Evolutionary conservation across 1,140 invertebrate species (phyloP).

Genomic region (Drosophila persimilis): DNA sequence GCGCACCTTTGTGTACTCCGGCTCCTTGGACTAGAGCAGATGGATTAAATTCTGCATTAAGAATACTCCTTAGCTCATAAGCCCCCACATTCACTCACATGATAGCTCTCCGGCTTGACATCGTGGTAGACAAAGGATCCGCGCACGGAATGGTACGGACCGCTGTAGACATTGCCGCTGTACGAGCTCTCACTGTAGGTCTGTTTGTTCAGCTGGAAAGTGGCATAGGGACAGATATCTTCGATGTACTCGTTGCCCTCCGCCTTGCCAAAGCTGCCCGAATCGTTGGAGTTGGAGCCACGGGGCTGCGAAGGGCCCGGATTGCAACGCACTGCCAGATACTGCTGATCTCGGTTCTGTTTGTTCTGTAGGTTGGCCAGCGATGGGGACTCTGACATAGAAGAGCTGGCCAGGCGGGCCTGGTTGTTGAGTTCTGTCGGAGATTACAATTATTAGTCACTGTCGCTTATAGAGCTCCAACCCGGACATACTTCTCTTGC

Average conservation of each 20-base stretch:
- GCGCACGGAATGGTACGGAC: constrained; percentile 92
- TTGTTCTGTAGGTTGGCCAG: constrained; percentile 90
- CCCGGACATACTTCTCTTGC: constrained; percentile 86
- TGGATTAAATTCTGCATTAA: not conserved
- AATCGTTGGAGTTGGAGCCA: constrained; percentile 84
- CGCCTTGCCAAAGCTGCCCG: constrained; percentile 84
- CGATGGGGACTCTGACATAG: constrained; percentile 86
- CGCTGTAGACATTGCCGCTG: constrained; percentile 93
- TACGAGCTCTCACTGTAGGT: constrained; percentile 94
- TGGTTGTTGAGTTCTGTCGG: constrained; percentile 69
- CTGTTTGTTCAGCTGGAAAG: constrained; percentile 93
- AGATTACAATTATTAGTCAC: not conserved
- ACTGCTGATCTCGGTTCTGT: constrained; percentile 89
- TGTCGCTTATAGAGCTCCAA: not conserved
- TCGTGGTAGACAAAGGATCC: constrained; percentile 96
- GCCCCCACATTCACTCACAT: constrained; percentile 81
- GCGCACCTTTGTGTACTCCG: constrained; percentile 91
- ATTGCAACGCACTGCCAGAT: constrained; percentile 86
- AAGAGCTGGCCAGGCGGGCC: constrained; percentile 74
- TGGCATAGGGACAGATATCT: constrained; percentile 95
- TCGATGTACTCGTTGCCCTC: constrained; percentile 91
- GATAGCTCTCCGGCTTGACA: constrained; percentile 85
- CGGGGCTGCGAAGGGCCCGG: constrained; percentile 81
- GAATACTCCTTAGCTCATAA: not conserved
- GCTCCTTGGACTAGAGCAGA: constrained; percentile 87